Evolutionary conservation across 2,888 invertebrate genomes (phyloP).

Genomic region (Lydus trimaculatus): DNA sequence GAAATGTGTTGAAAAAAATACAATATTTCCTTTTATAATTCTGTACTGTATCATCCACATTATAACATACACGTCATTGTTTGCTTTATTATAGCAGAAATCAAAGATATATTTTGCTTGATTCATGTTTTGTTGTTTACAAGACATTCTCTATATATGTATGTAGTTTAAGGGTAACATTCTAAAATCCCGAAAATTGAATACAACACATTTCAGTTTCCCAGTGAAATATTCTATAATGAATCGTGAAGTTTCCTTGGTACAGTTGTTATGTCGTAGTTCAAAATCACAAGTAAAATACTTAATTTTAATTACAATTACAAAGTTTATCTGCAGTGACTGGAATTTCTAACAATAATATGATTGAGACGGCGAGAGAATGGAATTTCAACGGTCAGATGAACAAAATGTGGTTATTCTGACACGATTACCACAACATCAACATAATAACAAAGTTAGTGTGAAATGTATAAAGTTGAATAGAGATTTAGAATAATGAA

Average conservation of each 20-base stretch:
- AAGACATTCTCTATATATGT: not conserved
- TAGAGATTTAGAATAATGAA: too few species aligned
- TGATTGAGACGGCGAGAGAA: not conserved
- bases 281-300: constrained; percentile 6
- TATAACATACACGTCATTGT: too few species aligned
- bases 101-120: too few species aligned
- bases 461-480: too few species aligned
- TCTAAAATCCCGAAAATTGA: constrained; percentile 1
- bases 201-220: constrained; percentile 4
- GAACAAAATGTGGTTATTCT: not conserved
- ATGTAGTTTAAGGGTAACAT: not conserved
- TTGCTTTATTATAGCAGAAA: too few species aligned
- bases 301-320: constrained; percentile 11
- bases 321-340: not conserved
- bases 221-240: not conserved
- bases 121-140: too few species aligned
- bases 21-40: too few species aligned
- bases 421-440: not conserved
- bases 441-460: too few species aligned
- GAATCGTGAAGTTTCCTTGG: not conserved
- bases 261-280: not conserved
- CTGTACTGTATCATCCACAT: too few species aligned
- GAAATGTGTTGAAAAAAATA: too few species aligned
- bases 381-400: not conserved
- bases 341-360: not conserved